These are phyloP conservation scores for Atherix ibis DNA, from an alignment of 2,888 invertebrate species.

Conservation along the genomic window DNA sequence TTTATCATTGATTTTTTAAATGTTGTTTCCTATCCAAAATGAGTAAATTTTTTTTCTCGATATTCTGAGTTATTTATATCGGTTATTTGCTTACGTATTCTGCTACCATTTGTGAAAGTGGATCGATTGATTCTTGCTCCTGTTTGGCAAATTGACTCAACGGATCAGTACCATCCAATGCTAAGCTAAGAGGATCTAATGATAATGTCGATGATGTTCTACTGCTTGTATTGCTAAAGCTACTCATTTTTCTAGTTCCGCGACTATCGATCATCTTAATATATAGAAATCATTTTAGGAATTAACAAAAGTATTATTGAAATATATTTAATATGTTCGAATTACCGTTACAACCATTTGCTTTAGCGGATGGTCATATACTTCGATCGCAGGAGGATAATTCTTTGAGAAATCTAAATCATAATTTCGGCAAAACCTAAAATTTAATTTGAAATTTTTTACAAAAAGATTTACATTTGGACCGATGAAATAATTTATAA, in stretches of 20 bases:
- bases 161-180: conserved; percentile 58
- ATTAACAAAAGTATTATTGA: no score
- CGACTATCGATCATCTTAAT: conserved; percentile 39
- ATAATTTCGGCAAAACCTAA: no score
- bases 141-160: conserved; percentile 51
- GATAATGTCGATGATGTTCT: conserved; percentile 38
- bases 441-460: no score
- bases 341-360: conserved; percentile 34
- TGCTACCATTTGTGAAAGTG: conserved; percentile 43
- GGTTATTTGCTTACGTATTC: conserved; percentile 21
- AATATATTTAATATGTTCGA: no score
- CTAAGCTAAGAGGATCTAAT: conserved; percentile 37
- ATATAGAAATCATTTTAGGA: no score
- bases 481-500: background rate
- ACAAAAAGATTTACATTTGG: no score
- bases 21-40: conserved; percentile 21
- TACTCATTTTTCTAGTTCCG: conserved; percentile 34
- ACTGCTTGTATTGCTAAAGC: conserved; percentile 34
- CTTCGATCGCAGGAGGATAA: conserved; percentile 18
- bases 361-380: conserved; percentile 43
- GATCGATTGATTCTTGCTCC: conserved; percentile 41
- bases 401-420: no score
- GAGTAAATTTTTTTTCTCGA: no score
- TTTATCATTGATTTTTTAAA: conserved; percentile 18
- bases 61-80: no score